Percentiles rank a stretch among this genome's conserved stretches.
Evolutionary conservation across 2,888 invertebrate genomes (phyloP).

Genomic region (Listrodromus nycthemerus): DNA sequence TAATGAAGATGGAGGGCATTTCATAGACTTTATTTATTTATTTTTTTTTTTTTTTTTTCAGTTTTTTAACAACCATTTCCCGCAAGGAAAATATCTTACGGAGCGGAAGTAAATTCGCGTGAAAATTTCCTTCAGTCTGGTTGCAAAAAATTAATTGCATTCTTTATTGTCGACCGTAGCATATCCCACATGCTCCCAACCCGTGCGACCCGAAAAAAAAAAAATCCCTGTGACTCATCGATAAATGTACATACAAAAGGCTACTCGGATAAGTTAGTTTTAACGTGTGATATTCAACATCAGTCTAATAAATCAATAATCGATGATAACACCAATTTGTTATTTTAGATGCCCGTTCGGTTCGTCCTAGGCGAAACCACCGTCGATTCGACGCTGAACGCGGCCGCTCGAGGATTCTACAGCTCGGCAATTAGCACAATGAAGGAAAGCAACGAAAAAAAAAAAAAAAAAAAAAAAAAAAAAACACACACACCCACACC

Average conservation of each 20-base stretch:
- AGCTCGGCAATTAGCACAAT: conserved; percentile 7
- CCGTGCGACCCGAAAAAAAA: background rate
- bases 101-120: too few species aligned
- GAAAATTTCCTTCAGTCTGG: too few species aligned
- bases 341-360: background rate
- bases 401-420: background rate
- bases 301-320: conserved; percentile 58
- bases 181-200: background rate
- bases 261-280: conserved; percentile 31
- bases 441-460: conserved; percentile 28
- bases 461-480: too few species aligned
- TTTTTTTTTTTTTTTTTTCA: too few species aligned
- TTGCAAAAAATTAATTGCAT: too few species aligned
- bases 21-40: too few species aligned
- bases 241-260: conserved; percentile 50
- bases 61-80: too few species aligned
- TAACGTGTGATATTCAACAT: conserved; percentile 45
- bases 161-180: too few species aligned
- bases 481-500: too few species aligned
- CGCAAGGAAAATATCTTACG: too few species aligned
- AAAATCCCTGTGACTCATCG: background rate
- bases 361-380: background rate
- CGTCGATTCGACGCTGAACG: background rate
- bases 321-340: conserved; percentile 29
- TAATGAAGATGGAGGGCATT: too few species aligned